Conservation (phyloP, 2,113 vertebrate species). For the Podarcis muralis region DNA sequence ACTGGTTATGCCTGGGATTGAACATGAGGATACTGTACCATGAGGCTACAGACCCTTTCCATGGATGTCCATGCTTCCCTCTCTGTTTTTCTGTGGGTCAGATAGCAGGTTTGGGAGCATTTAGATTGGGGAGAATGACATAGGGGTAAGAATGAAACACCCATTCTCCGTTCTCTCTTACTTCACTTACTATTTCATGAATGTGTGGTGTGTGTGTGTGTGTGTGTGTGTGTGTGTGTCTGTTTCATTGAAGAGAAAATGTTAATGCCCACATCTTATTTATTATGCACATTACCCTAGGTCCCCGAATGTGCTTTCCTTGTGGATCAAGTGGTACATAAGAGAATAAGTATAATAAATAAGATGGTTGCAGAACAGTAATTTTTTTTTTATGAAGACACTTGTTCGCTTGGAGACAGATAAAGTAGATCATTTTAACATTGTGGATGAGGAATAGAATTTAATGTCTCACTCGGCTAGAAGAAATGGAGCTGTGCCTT, state of each 20-base stretch:
- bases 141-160: not conserved
- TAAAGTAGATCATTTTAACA: constrained; percentile 12
- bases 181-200: no score
- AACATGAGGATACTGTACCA: not conserved
- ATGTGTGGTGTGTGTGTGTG: no score
- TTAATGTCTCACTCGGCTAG: not conserved
- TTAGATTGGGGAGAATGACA: not conserved
- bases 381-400: not conserved
- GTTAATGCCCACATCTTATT: not conserved
- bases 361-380: not conserved
- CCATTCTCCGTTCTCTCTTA: no score
- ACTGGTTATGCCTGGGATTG: not conserved
- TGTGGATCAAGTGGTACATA: not conserved
- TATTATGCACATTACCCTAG: not conserved
- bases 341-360: constrained; percentile 1
- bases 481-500: not conserved
- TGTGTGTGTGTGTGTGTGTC: no score
- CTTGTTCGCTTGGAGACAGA: not conserved
- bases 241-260: not conserved
- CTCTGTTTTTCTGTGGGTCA: not conserved
- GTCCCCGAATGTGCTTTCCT: not conserved
- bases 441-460: not conserved
- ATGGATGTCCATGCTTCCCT: no score
- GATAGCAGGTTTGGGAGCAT: not conserved
- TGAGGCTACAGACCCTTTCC: no score